Conservation (phyloP, 2,888 invertebrate genomes). For the Oasisia sp. region DNA sequence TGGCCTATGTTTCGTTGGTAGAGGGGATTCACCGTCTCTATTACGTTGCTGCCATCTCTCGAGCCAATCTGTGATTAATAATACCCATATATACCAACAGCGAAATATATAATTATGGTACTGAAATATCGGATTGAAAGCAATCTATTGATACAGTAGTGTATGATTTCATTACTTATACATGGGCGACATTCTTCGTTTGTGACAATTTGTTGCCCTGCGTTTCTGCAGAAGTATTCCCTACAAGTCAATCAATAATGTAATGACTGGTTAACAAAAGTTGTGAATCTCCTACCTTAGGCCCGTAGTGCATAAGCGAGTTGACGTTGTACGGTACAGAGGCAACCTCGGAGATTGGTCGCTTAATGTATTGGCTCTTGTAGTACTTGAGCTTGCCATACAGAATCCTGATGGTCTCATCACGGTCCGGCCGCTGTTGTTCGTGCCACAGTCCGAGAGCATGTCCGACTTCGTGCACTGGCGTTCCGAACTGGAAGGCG, state of each 20-base stretch:
- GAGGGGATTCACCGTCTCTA: slow-evolving; percentile 22
- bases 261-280: background rate
- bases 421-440: slow-evolving; percentile 24
- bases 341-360: background rate
- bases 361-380: background rate
- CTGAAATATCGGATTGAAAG: background rate
- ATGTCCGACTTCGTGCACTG: slow-evolving; percentile 26
- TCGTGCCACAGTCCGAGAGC: slow-evolving; percentile 28
- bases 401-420: background rate
- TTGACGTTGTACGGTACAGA: slow-evolving; percentile 18
- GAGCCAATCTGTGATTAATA: slow-evolving; percentile 14
- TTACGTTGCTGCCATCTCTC: background rate
- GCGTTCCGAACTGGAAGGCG: slow-evolving; percentile 19
- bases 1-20: slow-evolving; percentile 21
- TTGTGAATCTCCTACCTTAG: slow-evolving; percentile 18
- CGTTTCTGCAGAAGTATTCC: too few relatives aligned
- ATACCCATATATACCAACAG: background rate
- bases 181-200: too few relatives aligned
- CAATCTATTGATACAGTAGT: too few relatives aligned
- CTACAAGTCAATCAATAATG: background rate
- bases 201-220: too few relatives aligned
- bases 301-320: slow-evolving; percentile 27
- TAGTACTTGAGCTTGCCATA: background rate
- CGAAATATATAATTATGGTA: background rate
- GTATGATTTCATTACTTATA: too few relatives aligned